Evolutionary conservation across 2,888 invertebrate genomes (phyloP).

Genomic region (Synergus umbraculus): DNA sequence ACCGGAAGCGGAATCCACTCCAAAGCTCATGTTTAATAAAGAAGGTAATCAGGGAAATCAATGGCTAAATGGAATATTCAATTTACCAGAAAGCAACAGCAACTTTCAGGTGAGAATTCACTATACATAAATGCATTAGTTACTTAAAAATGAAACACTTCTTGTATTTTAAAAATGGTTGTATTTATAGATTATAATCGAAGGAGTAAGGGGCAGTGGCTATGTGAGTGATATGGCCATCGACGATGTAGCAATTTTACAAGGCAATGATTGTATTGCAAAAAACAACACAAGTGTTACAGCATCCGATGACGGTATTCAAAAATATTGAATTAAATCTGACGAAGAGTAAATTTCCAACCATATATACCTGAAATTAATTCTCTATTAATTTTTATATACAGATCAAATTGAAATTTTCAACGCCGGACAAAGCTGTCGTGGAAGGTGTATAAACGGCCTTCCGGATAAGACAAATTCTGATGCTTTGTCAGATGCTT

Average conservation of each 20-base stretch:
- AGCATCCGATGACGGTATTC: conserved; percentile 58
- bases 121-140: neutral
- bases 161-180: neutral
- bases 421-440: conserved; percentile 70
- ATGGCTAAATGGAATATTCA: conserved; percentile 82
- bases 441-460: conserved; percentile 67
- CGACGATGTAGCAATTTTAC: conserved; percentile 86
- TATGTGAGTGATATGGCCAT: conserved; percentile 89
- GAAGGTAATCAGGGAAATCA: conserved; percentile 84
- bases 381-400: conserved; percentile 7
- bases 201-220: conserved; percentile 84
- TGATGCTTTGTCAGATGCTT: conserved; percentile 71
- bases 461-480: conserved; percentile 12
- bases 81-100: conserved; percentile 75
- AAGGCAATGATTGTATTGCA: conserved; percentile 79
- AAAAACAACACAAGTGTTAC: conserved; percentile 53
- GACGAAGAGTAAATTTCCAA: too few species aligned
- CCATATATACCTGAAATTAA: neutral
- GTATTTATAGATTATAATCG: conserved; percentile 84
- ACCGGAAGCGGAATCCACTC: conserved; percentile 75
- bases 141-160: neutral
- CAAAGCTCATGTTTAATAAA: conserved; percentile 81
- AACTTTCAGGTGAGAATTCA: conserved; percentile 70
- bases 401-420: conserved; percentile 73
- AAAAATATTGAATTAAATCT: neutral